Base-by-base conservation (phyloP, 2,888 invertebrate genomes). In the Melanargia galathea region DNA sequence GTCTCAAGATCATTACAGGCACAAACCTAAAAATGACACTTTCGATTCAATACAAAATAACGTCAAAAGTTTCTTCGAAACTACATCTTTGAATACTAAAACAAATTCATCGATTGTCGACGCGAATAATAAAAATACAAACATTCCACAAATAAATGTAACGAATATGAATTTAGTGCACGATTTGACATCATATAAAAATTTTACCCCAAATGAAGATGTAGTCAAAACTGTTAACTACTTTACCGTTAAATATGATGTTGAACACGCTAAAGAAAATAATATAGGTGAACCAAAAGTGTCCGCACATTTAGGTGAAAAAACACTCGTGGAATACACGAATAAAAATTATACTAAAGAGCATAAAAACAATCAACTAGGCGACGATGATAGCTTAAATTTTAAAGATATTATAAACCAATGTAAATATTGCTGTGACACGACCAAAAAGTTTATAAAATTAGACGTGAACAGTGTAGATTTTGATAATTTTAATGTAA, bases 1-100 rank as follows among this genome's bases (percentile, higher is more conserved):
- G 64, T 85, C 89, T 63, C 88, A 90, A 82, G 83, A 89, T 49
- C 90, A 90, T 66, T 89, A 86, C 33, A 82, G 86, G 70, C 86
- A 88, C 62, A 76, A 74, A 20, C 67, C 69, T 1, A 26, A 46
- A n/a, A 11, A 60, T 16, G 40, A 49, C 45, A 67, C 13, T 45
- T 67, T 46, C 62, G 71, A 68, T 54, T 35, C 60, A 13, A 58
- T 60, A 43, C 33, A 65, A 58, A 64, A 60, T 26, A 65, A 65
- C 11, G 65, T 68, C 16, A 63, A 56, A 57, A 63, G 33, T 11
- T 71, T 71, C 46, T 75, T 72, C 45, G 68, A 75, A 55, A 51
- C 64, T 56, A 30, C 56, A 40, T 13, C 51, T 6, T 11, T 45
- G 2, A 46, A 43, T 30, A 52, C n/a, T 26, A n/a, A 30, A 3